These are phyloP conservation scores for Epizoanthus ramosus DNA, from an alignment of 92 coral and sea anemone genomes.

Conservation along the genomic window DNA sequence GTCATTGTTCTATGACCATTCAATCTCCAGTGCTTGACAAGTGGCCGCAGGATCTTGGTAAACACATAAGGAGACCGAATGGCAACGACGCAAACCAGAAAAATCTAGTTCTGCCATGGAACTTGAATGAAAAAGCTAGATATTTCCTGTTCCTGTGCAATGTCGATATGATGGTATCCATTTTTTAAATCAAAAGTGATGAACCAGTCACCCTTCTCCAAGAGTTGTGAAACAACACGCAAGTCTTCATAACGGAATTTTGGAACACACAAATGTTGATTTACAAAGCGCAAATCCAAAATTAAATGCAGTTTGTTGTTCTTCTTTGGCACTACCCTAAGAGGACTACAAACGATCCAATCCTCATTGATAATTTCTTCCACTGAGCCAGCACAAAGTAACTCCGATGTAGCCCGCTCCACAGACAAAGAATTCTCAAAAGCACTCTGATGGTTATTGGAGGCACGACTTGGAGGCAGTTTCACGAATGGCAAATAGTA, in stretches of 20 bases:
- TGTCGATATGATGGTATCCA: slow-evolving; percentile 34
- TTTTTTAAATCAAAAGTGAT: slow-evolving; percentile 31
- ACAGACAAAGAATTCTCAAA: neutral
- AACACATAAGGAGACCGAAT: slow-evolving; percentile 25
- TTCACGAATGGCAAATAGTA: neutral
- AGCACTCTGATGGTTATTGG: neutral
- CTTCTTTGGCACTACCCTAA: too few species aligned
- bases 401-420: neutral
- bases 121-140: slow-evolving; percentile 19
- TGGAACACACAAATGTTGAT: too few species aligned
- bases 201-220: neutral
- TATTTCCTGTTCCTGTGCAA: slow-evolving; percentile 20
- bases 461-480: neutral
- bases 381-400: neutral
- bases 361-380: neutral
- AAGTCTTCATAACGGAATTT: too few species aligned
- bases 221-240: too few species aligned
- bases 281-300: too few species aligned
- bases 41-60: too few species aligned
- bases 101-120: neutral
- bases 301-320: too few species aligned
- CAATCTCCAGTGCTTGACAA: too few species aligned
- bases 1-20: neutral
- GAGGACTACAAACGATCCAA: neutral
- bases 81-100: slow-evolving; percentile 35